Percentiles rank a stretch among this genome's conserved stretches.
These are phyloP conservation scores for Tetramorium simillimum DNA, from an alignment of 1,140 invertebrate genomes.

Conservation along the genomic window DNA sequence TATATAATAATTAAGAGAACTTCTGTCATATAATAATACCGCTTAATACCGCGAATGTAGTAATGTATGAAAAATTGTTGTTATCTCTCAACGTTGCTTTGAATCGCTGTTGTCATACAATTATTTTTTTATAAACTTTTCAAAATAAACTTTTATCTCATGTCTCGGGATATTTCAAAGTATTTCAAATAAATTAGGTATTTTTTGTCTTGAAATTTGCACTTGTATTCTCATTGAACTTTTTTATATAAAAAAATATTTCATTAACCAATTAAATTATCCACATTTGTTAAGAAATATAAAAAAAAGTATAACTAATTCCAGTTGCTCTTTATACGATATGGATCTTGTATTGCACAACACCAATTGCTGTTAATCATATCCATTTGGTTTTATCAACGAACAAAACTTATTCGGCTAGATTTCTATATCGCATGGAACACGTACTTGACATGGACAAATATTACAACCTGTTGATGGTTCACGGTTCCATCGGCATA, in stretches of 20 bases:
- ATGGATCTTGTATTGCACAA: neutral
- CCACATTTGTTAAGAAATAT: neutral
- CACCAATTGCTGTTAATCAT: neutral
- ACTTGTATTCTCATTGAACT: neutral
- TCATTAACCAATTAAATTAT: neutral
- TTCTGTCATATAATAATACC: too few species aligned
- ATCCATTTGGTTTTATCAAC: neutral
- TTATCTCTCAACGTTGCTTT: neutral
- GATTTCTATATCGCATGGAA: constrained; percentile 3
- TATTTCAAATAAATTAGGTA: neutral
- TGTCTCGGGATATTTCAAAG: neutral
- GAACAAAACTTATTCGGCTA: constrained; percentile 20
- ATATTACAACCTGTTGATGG: constrained; percentile 35
- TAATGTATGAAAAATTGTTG: neutral
- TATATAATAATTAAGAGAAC: neutral
- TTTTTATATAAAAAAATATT: neutral
- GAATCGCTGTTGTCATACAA: neutral
- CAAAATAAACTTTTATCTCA: neutral
- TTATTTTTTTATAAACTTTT: neutral
- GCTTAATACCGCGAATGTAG: neutral
- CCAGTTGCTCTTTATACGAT: neutral
- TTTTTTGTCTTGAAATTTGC: neutral
- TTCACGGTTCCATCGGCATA: neutral
- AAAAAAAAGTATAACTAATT: neutral
- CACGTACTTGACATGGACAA: constrained; percentile 10